Percentiles rank a stretch among this genome's conserved stretches.
Conservation (phyloP, 2,113 vertebrate species). For the Callithrix jacchus region DNA sequence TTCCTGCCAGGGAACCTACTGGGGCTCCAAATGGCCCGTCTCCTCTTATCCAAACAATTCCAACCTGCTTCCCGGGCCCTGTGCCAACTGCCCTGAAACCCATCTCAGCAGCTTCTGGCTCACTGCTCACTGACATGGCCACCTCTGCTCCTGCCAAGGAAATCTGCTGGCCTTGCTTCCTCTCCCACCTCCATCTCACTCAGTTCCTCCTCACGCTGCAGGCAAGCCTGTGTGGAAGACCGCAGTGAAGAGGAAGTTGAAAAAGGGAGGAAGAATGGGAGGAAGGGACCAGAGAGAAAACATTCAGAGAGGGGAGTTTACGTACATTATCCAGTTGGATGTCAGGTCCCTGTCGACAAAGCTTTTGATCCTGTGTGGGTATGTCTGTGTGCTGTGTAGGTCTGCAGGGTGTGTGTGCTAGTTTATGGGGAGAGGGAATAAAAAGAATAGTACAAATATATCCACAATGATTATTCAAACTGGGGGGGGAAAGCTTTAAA, state of each 20-base stretch:
- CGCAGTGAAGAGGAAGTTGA: background rate
- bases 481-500: background rate
- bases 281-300: background rate
- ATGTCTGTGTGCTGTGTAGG: background rate
- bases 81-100: slow-evolving; percentile 20
- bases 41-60: background rate
- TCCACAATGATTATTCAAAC: background rate
- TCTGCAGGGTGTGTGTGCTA: background rate
- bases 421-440: background rate
- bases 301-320: background rate
- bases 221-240: background rate
- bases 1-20: slow-evolving; percentile 46
- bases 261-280: accelerated
- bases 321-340: background rate
- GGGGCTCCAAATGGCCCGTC: slow-evolving; percentile 66
- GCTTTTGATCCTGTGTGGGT: background rate
- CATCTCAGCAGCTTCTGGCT: slow-evolving; percentile 26
- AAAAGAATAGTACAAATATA: slow-evolving; percentile 3
- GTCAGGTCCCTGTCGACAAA: background rate
- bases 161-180: background rate
- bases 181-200: background rate
- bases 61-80: slow-evolving; percentile 27
- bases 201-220: background rate
- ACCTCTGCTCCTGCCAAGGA: slow-evolving; percentile 36
- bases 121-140: background rate